phyloP scores from a whole-genome alignment of 2,888 invertebrate genomes.

The Mythimna albipuncta region DNA sequence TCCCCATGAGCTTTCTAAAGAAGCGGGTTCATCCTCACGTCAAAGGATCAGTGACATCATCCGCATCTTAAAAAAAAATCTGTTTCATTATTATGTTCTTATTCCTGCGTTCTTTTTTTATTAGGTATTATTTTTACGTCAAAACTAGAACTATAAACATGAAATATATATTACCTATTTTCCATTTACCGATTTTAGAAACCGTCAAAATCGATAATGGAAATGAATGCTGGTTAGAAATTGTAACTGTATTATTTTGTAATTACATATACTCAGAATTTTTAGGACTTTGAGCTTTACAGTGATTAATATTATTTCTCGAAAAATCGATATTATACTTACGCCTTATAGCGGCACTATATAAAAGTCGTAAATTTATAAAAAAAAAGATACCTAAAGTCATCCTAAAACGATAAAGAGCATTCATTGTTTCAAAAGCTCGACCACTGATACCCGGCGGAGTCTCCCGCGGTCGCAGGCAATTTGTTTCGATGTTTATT shows the following conservation, averaged over 20 bases:
- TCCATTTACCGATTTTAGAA: slow-evolving; percentile 9
- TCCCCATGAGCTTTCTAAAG: slow-evolving; percentile 22
- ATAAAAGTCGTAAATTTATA: slow-evolving; percentile 63
- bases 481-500: slow-evolving; percentile 86
- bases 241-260: neutral
- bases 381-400: slow-evolving; percentile 65
- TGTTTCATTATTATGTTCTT: neutral
- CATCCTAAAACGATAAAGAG: slow-evolving; percentile 68
- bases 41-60: slow-evolving; percentile 11
- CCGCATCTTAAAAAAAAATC: neutral
- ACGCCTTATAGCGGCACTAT: slow-evolving; percentile 28
- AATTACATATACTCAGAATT: neutral
- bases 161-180: slow-evolving; percentile 2
- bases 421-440: slow-evolving; percentile 72
- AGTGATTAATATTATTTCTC: neutral
- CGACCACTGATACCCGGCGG: slow-evolving; percentile 65
- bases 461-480: slow-evolving; percentile 70
- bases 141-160: neutral
- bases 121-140: neutral
- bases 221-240: neutral
- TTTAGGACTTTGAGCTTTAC: neutral
- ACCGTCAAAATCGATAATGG: neutral
- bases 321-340: slow-evolving; percentile 24
- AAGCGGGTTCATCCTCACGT: neutral
- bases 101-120: neutral